Conservation (phyloP, 1,140 invertebrate genomes). For the Drosophila virilis region DNA sequence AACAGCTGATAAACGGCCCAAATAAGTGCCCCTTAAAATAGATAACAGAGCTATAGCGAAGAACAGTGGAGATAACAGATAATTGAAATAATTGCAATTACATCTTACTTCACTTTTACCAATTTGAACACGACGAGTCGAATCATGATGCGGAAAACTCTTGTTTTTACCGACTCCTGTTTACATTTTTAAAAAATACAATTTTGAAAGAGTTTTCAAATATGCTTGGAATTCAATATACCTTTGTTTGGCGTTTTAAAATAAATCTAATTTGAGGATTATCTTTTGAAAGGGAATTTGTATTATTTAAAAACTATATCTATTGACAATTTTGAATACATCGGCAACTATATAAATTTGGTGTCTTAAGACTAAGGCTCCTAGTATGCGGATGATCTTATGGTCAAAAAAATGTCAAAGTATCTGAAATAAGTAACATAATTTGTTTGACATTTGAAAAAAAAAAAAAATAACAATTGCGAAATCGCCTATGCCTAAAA, state of each 20-base stretch:
- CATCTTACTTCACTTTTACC: background rate
- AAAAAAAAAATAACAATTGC: background rate
- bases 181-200: background rate
- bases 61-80: no score
- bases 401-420: no score
- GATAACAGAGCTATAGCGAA: background rate
- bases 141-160: background rate
- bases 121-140: background rate
- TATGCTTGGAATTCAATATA: background rate
- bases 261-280: no score
- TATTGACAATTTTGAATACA: no score
- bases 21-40: background rate
- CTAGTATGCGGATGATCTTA: no score
- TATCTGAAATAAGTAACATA: background rate
- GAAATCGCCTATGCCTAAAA: background rate
- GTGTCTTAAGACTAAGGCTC: no score
- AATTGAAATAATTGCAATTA: background rate
- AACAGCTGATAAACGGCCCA: background rate
- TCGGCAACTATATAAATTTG: no score
- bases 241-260: background rate
- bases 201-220: slow-evolving; percentile 10
- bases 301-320: no score
- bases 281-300: no score
- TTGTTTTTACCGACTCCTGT: background rate
- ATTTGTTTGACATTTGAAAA: background rate